A percentile compares a stretch with the other conserved stretches of the same genome.
Evolutionary conservation across 2,113 vertebrate species (phyloP).

Genomic region (Eleginops maclovinus): DNA sequence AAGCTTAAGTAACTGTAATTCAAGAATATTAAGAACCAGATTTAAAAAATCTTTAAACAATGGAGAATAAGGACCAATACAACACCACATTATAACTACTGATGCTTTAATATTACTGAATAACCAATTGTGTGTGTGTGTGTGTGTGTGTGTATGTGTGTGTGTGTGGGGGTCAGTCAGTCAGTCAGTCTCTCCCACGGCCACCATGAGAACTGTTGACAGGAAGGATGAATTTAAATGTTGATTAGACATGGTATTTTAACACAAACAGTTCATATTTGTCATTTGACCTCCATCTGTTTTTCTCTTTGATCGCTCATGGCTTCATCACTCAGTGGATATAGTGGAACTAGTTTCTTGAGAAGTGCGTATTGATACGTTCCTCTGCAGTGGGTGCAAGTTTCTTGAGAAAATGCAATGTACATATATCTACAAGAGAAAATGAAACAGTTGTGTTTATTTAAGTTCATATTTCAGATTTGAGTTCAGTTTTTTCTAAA

Average conservation of each 20-base stretch:
- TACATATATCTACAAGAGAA: background rate
- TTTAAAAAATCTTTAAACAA: background rate
- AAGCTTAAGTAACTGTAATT: background rate
- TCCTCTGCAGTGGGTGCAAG: background rate
- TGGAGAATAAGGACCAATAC: too few relatives aligned
- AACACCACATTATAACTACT: too few relatives aligned
- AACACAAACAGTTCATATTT: slow-evolving; percentile 30
- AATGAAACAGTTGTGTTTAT: background rate
- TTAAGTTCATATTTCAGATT: background rate
- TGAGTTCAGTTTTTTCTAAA: too few relatives aligned
- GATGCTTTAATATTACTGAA: too few relatives aligned
- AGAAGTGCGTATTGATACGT: background rate
- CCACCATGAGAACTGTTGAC: slow-evolving; percentile 47
- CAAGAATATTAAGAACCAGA: background rate
- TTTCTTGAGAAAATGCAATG: background rate
- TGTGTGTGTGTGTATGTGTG: too few relatives aligned
- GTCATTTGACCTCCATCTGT: slow-evolving; percentile 13
- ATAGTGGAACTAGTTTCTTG: background rate
- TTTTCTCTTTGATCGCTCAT: slow-evolving; percentile 23
- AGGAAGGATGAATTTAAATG: slow-evolving; percentile 64
- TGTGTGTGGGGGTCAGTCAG: too few relatives aligned
- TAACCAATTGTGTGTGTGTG: too few relatives aligned
- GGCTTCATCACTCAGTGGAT: slow-evolving; percentile 24
- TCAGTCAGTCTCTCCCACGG: slow-evolving; percentile 41
- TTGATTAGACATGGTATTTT: slow-evolving; percentile 46